A percentile compares a stretch with the other conserved stretches of the same genome.
Evolutionary conservation across 1,140 invertebrate genomes (phyloP).

Genomic region (Brachionus manjavacas): DNA sequence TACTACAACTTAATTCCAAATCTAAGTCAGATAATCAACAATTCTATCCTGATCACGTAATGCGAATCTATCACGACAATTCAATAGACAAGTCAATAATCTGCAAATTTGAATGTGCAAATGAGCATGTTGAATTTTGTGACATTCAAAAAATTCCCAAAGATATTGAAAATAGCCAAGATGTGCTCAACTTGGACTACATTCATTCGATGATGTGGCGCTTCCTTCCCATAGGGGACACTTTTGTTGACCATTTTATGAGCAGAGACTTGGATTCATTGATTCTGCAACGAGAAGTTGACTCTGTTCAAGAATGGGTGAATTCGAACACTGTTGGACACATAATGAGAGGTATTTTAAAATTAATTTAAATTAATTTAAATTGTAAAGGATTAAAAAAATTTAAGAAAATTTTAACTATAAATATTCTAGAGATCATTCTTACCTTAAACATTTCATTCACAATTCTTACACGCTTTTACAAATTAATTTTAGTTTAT

Average conservation of each 20-base stretch:
- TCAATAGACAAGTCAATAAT: not conserved
- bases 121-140: constrained; percentile 29
- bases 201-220: constrained; percentile 1
- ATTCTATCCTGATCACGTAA: not conserved
- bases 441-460: no score
- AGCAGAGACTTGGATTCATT: constrained; percentile 21
- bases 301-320: constrained; percentile 8
- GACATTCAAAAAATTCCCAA: not conserved
- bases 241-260: constrained; percentile 1
- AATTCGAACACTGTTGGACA: not conserved
- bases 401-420: no score
- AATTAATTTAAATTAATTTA: no score
- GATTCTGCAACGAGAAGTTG: not conserved
- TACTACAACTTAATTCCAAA: constrained; percentile 21
- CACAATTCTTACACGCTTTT: no score
- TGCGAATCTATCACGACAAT: constrained; percentile 21
- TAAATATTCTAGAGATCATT: no score
- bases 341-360: constrained; percentile 31
- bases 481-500: no score
- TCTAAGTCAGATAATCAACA: not conserved
- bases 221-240: constrained; percentile 7
- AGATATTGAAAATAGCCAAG: not conserved
- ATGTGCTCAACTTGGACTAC: not conserved
- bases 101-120: constrained; percentile 2
- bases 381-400: no score